phyloP scores from a whole-genome alignment of 2,113 vertebrate genomes.

The Promerops cafer region DNA sequence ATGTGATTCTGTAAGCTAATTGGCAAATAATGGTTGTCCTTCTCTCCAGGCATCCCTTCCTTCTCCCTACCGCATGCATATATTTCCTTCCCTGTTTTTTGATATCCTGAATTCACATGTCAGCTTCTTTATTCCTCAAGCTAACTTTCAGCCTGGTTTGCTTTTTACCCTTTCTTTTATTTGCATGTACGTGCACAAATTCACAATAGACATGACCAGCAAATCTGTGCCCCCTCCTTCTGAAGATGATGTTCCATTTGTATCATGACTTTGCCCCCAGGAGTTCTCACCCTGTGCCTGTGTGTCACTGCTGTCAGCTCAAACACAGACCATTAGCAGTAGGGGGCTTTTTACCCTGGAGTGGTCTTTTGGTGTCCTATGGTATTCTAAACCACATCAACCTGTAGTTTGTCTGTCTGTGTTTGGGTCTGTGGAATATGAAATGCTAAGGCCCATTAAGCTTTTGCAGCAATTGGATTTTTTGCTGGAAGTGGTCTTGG shows the following conservation, averaged over 20 bases:
- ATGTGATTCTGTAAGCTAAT: background rate
- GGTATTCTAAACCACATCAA: background rate
- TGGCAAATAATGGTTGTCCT: background rate
- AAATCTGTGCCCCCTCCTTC: background rate
- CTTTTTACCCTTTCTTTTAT: background rate
- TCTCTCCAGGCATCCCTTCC: background rate
- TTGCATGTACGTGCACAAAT: background rate
- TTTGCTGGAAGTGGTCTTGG: constrained; percentile 50
- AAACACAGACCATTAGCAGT: background rate
- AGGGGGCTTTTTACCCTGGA: background rate
- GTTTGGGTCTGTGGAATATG: background rate
- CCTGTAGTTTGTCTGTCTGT: background rate
- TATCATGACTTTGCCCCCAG: background rate
- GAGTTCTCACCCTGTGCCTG: background rate
- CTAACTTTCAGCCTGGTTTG: background rate
- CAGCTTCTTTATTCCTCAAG: background rate
- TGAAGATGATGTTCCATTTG: background rate
- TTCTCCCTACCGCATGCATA: background rate
- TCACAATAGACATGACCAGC: background rate
- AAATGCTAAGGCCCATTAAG: constrained; percentile 30
- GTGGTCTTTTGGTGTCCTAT: background rate
- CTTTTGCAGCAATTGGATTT: constrained; percentile 35
- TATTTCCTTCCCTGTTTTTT: background rate
- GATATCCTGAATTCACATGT: background rate
- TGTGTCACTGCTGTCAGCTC: background rate